phyloP scores from a whole-genome alignment of 2,888 invertebrate species.

The Sarcophaga caerulescens region DNA sequence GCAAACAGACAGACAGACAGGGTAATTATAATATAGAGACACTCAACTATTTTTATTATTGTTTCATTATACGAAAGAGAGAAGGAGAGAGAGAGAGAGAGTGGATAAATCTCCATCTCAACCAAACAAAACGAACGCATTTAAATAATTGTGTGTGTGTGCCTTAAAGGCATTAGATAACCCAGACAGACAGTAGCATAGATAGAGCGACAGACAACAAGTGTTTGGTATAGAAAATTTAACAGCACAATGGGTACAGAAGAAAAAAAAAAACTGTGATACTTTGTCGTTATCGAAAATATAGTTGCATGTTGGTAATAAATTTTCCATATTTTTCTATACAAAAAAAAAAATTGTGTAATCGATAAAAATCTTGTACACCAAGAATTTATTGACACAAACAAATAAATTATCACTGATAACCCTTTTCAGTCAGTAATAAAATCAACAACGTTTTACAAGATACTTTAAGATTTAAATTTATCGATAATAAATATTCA shows the following conservation, averaged over 20 bases:
- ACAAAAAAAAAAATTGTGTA: no score
- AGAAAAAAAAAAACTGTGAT: neutral
- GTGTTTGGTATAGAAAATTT: conserved; percentile 22
- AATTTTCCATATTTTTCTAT: no score
- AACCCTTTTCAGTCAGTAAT: no score
- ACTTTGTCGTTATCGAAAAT: neutral
- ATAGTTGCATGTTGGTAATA: no score
- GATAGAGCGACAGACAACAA: conserved; percentile 9
- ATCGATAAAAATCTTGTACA: no score
- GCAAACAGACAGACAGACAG: neutral
- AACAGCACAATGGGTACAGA: neutral
- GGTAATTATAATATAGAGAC: neutral
- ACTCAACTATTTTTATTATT: neutral
- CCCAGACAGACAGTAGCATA: neutral
- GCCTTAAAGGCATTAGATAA: neutral
- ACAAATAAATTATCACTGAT: no score
- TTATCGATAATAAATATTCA: no score
- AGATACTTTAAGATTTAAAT: no score
- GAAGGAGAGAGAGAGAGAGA: neutral
- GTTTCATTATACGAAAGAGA: neutral
- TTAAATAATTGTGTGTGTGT: conserved; percentile 18
- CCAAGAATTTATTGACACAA: no score
- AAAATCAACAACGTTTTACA: no score
- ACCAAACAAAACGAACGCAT: conserved; percentile 11
- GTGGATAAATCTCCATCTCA: neutral